Evolutionary conservation across 2,113 vertebrate species (phyloP), one percentile per base, ranked within the genome.

Genomic region (Jaculus jaculus): DNA sequence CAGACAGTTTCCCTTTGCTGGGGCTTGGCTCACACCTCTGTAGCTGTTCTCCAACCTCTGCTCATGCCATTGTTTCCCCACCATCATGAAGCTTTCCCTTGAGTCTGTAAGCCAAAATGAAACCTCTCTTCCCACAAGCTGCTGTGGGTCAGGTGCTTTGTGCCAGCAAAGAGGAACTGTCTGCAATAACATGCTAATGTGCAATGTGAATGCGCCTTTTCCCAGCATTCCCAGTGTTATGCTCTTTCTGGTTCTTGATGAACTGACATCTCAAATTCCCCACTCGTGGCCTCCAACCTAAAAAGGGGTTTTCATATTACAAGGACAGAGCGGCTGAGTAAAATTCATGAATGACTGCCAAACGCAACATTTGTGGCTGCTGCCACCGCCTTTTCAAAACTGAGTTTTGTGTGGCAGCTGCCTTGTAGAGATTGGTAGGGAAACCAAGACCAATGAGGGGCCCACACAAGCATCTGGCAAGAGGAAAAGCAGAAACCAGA

Each of bases 401-500:
- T 87, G 68, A 93, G 89, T 34, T 74, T 51, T 82, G 47, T 60
- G 66, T 68, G 71, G 60, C 75, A 72, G 66, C 51, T 32, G 65
- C 84, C 68, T 71, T 11, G 0, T 30, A 82, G 82, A 77, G n/a
- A 39, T 7, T 47, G 37, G 63, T 15, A 7, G 84, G 23, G 54
- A 54, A 87, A 94, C 39, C 75, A 81, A 90, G 73, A 63, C 66
- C 71, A 88, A 7, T 8, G 58, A 73, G 77, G 90, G 66, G 77
- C 72, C 54, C 83, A 74, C 83, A 69, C 21, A 90, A 89, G 68
- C 17, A 1, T 51, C 34, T 7, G 51, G 30, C 60, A 69, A 87
- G 68, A 89, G 84, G 84, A 32, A 84, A 89, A 92, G 60, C 84
- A 84, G 87, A 94, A 94, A 92, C 58, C 23, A 61, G 91, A 91